Base-by-base conservation (phyloP, 2,888 invertebrate species). In the Pseudococcus viburni region DNA sequence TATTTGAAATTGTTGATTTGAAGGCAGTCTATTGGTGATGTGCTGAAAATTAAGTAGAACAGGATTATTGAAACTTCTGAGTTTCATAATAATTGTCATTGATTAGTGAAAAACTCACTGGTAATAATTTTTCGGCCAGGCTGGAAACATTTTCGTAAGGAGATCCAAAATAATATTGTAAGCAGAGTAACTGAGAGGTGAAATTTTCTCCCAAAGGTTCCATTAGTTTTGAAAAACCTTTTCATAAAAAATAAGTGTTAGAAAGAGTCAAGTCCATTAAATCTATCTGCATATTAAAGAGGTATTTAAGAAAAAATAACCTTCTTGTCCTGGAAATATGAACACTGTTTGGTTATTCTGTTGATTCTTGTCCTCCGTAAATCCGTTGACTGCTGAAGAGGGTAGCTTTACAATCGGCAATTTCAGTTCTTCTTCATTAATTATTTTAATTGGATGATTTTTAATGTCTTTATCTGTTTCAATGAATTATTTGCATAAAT, bases 1-100 rank as follows among this genome's bases (percentile, higher is more conserved):
- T 0, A 99, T 91, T 89, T 94, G 94, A 92, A 96, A 98, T 0
- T 94, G 93, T 46, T 94, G 93, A 22, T 93, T 93, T 0, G 93
- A 94, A 15, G 93, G 92, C n/a, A 94, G 91, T 12, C 93, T 92
- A 68, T 93, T 92, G 88, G 93, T 92, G 11, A 95, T 93, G 90
- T 94, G 92, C 95, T 96, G 90, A 59, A 93, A 92, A 89, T 3
- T 0, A 19, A 19, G 22, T 11, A 11, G 19, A 42, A 42, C 42
- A 42, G 4, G 7, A 64, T 22, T 64, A 51, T 51, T 9, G 4
- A 7, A 42, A 42, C 42, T 42, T 42, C 42, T 42, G 42, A 42
- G 5, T 42, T 6, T 8, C 5, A 42, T 42, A 5, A 42, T 42
- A 33, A n/a, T 33, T 42, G 42, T 42, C 6, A 5, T 42, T 42